Conservation (phyloP, 2,113 vertebrate genomes). For the Scomber japonicus region DNA sequence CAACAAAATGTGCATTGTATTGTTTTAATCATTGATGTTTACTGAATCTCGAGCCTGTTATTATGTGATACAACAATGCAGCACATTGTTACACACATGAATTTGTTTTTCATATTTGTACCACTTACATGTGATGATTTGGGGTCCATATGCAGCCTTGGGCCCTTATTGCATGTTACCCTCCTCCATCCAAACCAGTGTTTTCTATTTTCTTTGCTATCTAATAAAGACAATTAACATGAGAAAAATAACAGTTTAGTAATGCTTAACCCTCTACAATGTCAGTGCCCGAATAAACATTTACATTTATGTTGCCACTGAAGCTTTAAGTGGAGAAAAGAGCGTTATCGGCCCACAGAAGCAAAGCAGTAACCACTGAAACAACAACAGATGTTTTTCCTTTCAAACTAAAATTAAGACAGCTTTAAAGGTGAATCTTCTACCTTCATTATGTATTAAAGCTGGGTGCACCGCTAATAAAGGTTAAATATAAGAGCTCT, state of each 20-base stretch:
- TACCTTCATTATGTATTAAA: no score
- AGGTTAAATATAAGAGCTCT: no score
- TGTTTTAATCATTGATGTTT: slow-evolving; percentile 17
- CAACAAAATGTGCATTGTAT: not conserved
- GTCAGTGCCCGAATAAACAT: not conserved
- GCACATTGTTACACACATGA: slow-evolving; percentile 5
- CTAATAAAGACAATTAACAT: no score
- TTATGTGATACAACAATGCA: slow-evolving; percentile 5
- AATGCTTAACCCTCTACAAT: not conserved
- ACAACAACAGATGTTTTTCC: no score
- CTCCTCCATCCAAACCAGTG: not conserved
- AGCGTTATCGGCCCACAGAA: not conserved
- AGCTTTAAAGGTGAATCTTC: no score
- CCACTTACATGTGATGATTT: not conserved
- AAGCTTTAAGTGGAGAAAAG: not conserved
- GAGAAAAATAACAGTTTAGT: not conserved
- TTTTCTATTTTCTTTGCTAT: no score
- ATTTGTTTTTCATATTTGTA: slow-evolving; percentile 2
- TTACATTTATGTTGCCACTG: slow-evolving; percentile 2
- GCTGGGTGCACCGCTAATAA: no score
- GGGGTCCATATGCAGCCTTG: not conserved
- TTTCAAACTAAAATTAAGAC: no score
- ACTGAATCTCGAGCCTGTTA: slow-evolving; percentile 1
- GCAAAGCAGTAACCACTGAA: no score
- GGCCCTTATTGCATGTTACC: not conserved